These are phyloP conservation scores for Drosophila melanica DNA, from an alignment of 1,140 invertebrate genomes.

Conservation along the genomic window DNA sequence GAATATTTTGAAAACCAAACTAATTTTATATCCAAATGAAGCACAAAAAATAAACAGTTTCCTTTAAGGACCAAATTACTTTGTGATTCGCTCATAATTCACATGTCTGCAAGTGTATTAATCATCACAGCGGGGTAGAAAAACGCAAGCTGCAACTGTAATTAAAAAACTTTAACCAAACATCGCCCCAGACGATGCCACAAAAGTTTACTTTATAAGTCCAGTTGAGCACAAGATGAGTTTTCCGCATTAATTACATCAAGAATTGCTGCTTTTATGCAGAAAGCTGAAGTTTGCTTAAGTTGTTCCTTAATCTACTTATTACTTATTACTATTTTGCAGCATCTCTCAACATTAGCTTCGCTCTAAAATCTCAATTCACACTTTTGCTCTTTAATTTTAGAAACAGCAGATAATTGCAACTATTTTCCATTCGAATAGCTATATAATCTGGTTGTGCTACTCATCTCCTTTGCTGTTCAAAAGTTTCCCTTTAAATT, in stretches of 20 bases:
- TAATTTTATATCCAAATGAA: no score
- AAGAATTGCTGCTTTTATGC: conserved; percentile 1
- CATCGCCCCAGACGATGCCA: conserved; percentile 8
- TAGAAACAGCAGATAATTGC: background rate
- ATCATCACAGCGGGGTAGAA: background rate
- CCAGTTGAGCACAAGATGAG: conserved; percentile 20
- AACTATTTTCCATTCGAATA: no score
- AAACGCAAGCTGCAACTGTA: conserved; percentile 16
- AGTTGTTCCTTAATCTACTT: background rate
- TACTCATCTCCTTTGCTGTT: background rate
- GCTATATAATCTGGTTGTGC: background rate
- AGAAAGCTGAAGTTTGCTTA: background rate
- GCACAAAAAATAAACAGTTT: no score
- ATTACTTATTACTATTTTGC: no score
- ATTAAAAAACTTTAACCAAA: conserved; percentile 53
- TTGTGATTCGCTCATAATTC: no score
- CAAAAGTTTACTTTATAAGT: conserved; percentile 6
- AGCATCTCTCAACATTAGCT: background rate
- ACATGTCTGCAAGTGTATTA: background rate
- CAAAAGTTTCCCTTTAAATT: conserved; percentile 11
- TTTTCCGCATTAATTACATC: conserved; percentile 7
- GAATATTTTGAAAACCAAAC: no score
- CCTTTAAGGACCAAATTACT: no score
- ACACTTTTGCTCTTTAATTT: background rate
- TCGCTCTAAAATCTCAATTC: background rate